Conservation (phyloP, 2,113 vertebrate genomes). For the Mobula birostris region DNA sequence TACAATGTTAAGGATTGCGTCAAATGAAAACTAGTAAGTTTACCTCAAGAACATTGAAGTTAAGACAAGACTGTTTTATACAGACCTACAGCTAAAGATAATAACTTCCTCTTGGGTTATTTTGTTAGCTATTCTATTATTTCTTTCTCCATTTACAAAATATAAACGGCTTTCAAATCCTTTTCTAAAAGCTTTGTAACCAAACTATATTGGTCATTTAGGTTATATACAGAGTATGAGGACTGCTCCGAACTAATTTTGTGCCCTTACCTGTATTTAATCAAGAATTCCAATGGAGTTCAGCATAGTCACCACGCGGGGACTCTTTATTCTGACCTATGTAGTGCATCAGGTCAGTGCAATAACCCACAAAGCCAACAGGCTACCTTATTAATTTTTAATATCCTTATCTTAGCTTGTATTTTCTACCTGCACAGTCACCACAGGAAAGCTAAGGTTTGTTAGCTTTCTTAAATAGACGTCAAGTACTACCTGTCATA, state of each 20-base stretch:
- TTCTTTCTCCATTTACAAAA: neutral
- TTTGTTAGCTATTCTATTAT: neutral
- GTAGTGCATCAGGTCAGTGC: neutral
- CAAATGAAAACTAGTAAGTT: neutral
- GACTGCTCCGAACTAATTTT: neutral
- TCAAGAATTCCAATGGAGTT: neutral
- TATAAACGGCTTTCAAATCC: neutral
- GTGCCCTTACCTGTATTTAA: neutral
- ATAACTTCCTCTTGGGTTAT: neutral
- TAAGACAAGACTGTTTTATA: neutral
- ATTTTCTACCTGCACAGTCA: neutral
- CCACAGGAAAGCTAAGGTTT: slow-evolving; percentile 25
- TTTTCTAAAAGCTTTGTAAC: neutral
- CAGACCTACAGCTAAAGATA: neutral
- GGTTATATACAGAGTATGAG: neutral
- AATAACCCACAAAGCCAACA: slow-evolving; percentile 7
- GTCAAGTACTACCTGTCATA: slow-evolving; percentile 43
- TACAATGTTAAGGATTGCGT: neutral
- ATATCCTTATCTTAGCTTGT: neutral
- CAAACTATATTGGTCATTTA: neutral
- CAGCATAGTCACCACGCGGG: neutral
- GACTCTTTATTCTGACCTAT: neutral
- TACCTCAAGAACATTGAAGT: neutral
- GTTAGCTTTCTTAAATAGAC: slow-evolving; percentile 41
- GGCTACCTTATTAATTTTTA: slow-evolving; percentile 30